Percentiles rank a stretch among this genome's conserved stretches.
These are phyloP conservation scores for Notarius lentiginosus DNA, from an alignment of 2,113 vertebrate genomes.

Conservation along the genomic window DNA sequence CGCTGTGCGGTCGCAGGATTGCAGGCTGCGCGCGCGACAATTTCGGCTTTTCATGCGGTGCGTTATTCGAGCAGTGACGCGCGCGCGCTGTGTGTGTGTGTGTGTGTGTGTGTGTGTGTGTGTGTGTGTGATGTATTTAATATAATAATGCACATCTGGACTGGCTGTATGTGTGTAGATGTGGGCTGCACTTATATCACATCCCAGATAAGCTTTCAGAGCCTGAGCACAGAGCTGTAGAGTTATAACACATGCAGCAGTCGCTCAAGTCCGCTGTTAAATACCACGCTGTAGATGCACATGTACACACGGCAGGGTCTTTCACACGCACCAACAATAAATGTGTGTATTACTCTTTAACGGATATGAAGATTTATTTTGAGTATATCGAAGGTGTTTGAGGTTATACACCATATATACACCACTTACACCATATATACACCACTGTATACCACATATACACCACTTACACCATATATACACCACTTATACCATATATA, in stretches of 20 bases:
- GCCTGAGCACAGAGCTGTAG: background rate
- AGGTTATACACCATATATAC: background rate
- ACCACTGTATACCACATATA: no score
- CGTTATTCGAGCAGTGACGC: background rate
- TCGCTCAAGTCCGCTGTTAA: background rate
- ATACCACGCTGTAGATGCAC: background rate
- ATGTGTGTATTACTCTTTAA: background rate
- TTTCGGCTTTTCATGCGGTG: constrained; percentile 1
- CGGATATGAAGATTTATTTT: background rate
- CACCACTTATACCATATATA: no score
- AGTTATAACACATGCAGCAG: background rate
- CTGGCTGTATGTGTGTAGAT: background rate
- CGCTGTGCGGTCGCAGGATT: background rate
- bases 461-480: no score
- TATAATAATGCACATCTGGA: background rate
- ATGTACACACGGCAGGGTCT: background rate
- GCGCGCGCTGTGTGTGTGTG: background rate
- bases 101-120: background rate
- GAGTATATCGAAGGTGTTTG: background rate
- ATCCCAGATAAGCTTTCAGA: background rate
- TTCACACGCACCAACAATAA: background rate
- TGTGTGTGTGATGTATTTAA: background rate
- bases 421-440: no score
- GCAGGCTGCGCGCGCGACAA: constrained; percentile 62
- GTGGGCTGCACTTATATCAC: background rate